phyloP scores from a whole-genome alignment of 2,888 invertebrate species.

The Rhingia campestris region DNA sequence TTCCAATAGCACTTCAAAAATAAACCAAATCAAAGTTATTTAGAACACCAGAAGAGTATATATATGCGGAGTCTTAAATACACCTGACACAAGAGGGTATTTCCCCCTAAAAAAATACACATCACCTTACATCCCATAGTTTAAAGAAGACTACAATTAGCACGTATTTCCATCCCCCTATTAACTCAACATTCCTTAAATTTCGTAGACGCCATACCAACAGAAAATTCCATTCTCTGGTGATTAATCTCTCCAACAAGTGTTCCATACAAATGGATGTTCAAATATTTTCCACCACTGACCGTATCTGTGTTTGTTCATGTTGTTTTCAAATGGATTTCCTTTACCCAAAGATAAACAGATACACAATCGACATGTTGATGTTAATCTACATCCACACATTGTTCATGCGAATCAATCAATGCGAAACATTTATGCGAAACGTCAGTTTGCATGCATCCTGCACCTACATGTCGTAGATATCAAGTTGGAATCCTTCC shows the following conservation, averaged over 20 bases:
- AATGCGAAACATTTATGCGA: background rate
- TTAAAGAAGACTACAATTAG: too few relatives aligned
- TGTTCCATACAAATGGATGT: background rate
- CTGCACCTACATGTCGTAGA: background rate
- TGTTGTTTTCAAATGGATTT: background rate
- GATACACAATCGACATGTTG: too few relatives aligned
- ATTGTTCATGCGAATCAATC: background rate
- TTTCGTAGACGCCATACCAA: background rate
- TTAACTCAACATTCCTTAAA: too few relatives aligned
- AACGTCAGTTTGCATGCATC: background rate
- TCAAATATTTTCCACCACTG: background rate
- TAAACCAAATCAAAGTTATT: too few relatives aligned
- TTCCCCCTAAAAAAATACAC: too few relatives aligned
- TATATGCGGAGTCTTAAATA: too few relatives aligned
- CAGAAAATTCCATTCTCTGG: background rate
- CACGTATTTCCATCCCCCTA: too few relatives aligned
- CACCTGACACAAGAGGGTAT: too few relatives aligned
- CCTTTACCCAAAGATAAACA: background rate
- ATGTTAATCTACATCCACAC: background rate
- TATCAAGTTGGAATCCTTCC: slow-evolving; percentile 37
- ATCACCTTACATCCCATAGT: too few relatives aligned
- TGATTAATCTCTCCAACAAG: slow-evolving; percentile 7
- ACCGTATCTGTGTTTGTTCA: background rate
- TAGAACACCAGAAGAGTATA: too few relatives aligned
- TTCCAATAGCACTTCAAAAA: too few relatives aligned